Base-by-base conservation (phyloP, 1,140 invertebrate genomes). In the Zaprionus lachaisei region DNA sequence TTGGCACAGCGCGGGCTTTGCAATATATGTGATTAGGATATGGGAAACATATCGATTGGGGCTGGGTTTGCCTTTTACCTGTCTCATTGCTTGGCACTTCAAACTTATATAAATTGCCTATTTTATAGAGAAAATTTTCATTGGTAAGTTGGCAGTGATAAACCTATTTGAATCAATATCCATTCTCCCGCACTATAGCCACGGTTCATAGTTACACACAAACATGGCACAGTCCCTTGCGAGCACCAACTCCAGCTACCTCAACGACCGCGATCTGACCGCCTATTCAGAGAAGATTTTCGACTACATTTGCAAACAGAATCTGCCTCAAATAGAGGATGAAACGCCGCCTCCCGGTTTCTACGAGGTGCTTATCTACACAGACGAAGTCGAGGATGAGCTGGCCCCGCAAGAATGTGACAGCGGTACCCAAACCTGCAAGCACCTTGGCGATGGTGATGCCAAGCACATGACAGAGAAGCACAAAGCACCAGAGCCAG, bases 341-440 rank as follows among this genome's bases (percentile, higher is more conserved):
- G 76, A 78, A 17, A 38, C 38, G 17, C 76, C 76, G 47, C 76
- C 76, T 2, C 1, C 4, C 4, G 34, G 44, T 12, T 78, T 70
- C 61, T 68, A 61, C n/a, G 76, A 78, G 37, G 64, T 60, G 20
- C n/a, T 51, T 12, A 70, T 56, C 1, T 34, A 20, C 20, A 11
- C 28, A 12, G 49, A 77, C 2, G 9, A 34, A 34, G 9, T 34
- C 9, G 9, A 34, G 31, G 17, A 20, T 47, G 2, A 55, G 34
- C 4, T 41, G 51, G 6, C 58, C 63, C 20, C 61, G 69, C 15
- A 11, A 20, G 4, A 15, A 26, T 65, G 69, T 11, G 62, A 28
- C 34, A 41, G 15, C 28, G 7, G 7, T 28, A 28, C 28, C 6
- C 28, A 28, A 28, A 28, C 28, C 6, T 28, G 28, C 9, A 9